phyloP scores from a whole-genome alignment of 2,888 invertebrate genomes.

The Hyposoter didymator region DNA sequence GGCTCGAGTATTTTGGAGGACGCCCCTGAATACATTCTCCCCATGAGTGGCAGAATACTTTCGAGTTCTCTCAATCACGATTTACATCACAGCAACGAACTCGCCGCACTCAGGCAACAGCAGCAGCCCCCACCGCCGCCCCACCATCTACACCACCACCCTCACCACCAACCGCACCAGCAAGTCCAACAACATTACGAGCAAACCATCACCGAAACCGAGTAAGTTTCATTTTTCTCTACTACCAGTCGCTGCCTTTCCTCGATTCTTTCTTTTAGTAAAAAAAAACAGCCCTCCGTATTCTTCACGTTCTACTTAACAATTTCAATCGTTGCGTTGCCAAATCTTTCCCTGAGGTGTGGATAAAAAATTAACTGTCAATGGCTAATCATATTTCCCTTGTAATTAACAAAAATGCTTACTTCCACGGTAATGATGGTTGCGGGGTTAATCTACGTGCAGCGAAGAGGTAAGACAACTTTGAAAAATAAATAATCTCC shows the following conservation, averaged over 20 bases:
- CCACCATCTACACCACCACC: slow-evolving; percentile 74
- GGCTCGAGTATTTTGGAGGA: slow-evolving; percentile 80
- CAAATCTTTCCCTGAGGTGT: slow-evolving; percentile 69
- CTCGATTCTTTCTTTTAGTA: not conserved
- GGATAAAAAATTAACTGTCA: slow-evolving; percentile 76
- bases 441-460: slow-evolving; percentile 69
- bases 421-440: slow-evolving; percentile 61
- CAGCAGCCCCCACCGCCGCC: slow-evolving; percentile 76
- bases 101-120: slow-evolving; percentile 80
- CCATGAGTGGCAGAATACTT: slow-evolving; percentile 81
- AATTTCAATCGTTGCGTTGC: not conserved
- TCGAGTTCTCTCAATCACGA: slow-evolving; percentile 82
- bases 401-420: slow-evolving; percentile 74
- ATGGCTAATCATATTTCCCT: slow-evolving; percentile 74
- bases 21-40: slow-evolving; percentile 81
- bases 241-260: not conserved
- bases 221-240: slow-evolving; percentile 75
- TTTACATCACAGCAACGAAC: slow-evolving; percentile 82
- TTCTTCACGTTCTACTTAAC: not conserved
- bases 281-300: not conserved
- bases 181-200: slow-evolving; percentile 79
- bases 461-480: slow-evolving; percentile 81
- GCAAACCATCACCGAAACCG: slow-evolving; percentile 82
- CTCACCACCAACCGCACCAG: slow-evolving; percentile 77
- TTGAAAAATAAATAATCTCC: slow-evolving; percentile 18